Base-by-base conservation (phyloP, 2,888 invertebrate genomes). In the Cheilosia scutellata region DNA sequence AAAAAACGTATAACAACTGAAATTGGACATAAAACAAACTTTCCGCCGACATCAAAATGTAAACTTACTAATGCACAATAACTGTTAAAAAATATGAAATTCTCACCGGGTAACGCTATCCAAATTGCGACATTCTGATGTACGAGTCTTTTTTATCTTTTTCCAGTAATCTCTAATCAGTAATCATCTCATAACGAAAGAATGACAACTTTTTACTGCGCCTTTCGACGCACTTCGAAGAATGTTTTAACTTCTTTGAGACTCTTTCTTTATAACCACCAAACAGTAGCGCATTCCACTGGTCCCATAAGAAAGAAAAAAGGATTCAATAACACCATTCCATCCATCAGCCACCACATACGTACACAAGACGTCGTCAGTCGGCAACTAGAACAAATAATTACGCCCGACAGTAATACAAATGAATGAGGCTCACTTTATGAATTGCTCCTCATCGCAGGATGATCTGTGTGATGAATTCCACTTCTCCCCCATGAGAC, bases 271-370 rank as follows among this genome's bases (percentile, higher is more conserved):
- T 33, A 57, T 0, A 49, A 6, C 65, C 49, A 51, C 65, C 13
- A n/a, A 65, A 65, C 49, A 37, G 65, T 37, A 65, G 65, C 58
- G 58, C 49, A 76, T 76, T 76, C 66, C 40, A 58, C 58, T 25
- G 57, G 57, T 66, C 31, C 40, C 29, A 51, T 27, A 25, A 13
- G 40, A 16, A 20, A 20, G 20, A 31, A 27, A 40, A 58, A 77
- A 71, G 78, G 63, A 65, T 71, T 53, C 68, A 51, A 58, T 60
- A 68, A 68, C 49, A 37, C 47, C 44, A 70, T 55, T 53, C 62
- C 62, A 27, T 31, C 57, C 57, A 62, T 42, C 53, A 51, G 60
- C 70, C 9, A 11, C 9, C 37, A 11, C 58, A 55, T 70, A 11
- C 58, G 49, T 70, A 77, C 55, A 40, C 55, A 62, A 31, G 66